A percentile compares a stretch with the other conserved stretches of the same genome.
These are phyloP conservation scores for Molossus alvarezi DNA, from an alignment of 2,797 vertebrate species.

Conservation along the genomic window DNA sequence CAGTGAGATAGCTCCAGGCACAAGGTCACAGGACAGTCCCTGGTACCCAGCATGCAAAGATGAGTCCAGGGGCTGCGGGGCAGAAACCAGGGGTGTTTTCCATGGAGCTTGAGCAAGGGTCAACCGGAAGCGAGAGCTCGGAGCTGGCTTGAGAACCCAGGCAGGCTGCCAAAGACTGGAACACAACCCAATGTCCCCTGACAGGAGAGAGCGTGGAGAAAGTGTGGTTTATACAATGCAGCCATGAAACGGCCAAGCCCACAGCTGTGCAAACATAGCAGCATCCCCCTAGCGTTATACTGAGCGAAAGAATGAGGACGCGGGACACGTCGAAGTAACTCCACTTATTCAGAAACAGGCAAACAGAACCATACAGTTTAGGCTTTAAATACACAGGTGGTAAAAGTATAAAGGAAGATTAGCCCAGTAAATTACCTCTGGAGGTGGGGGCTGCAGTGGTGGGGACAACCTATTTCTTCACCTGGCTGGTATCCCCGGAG, in stretches of 20 bases:
- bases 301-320: not conserved
- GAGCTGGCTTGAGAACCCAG: not conserved
- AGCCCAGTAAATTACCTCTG: not conserved
- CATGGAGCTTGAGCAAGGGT: not conserved
- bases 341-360: not conserved
- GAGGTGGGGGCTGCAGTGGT: fast-evolving
- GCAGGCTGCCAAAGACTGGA: not conserved
- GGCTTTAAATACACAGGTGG: not conserved
- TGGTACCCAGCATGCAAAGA: not conserved
- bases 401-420: not conserved
- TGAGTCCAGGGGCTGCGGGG: not conserved
- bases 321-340: not conserved
- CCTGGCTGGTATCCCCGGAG: not conserved
- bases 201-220: not conserved
- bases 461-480: not conserved
- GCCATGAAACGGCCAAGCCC: not conserved
- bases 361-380: not conserved
- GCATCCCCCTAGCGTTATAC: not conserved
- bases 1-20: not conserved
- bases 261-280: not conserved
- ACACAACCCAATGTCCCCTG: not conserved
- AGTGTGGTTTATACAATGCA: not conserved
- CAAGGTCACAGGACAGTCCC: not conserved
- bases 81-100: not conserved
- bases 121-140: not conserved